Evolutionary conservation across 23 tunicate genomes (phyloP).

Genomic region (Styela clava): DNA sequence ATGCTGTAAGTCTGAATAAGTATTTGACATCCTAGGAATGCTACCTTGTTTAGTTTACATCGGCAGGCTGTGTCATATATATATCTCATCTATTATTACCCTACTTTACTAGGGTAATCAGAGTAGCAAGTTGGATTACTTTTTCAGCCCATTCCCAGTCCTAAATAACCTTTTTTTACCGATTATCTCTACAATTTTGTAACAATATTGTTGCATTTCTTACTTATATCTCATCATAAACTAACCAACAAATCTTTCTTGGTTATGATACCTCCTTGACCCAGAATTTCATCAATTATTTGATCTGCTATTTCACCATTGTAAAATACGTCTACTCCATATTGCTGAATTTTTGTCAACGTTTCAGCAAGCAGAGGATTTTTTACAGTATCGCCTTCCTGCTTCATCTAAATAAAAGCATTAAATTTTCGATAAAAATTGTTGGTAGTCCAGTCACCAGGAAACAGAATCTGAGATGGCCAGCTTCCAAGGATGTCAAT

Average conservation of each 20-base stretch:
- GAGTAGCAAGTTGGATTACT: neutral
- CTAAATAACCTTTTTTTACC: too few species aligned
- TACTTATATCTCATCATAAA: neutral
- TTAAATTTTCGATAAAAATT: neutral
- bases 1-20: too few species aligned
- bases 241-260: conserved; percentile 25
- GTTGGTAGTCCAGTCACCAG: too few species aligned
- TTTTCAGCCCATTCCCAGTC: neutral
- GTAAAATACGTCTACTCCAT: conserved; percentile 51
- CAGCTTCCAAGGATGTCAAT: neutral
- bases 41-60: too few species aligned
- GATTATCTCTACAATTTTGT: neutral
- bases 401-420: conserved; percentile 18
- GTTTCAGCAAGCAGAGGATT: conserved; percentile 58
- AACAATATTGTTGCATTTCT: neutral
- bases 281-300: conserved; percentile 44
- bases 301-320: conserved; percentile 28
- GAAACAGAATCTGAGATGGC: too few species aligned
- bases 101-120: neutral
- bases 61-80: too few species aligned
- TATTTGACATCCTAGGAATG: too few species aligned
- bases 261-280: conserved; percentile 4
- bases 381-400: conserved; percentile 39
- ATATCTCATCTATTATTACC: too few species aligned
- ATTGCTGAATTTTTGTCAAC: conserved; percentile 33